phyloP scores from a whole-genome alignment of 2,113 vertebrate species.

The Xyliphius kryptos region DNA sequence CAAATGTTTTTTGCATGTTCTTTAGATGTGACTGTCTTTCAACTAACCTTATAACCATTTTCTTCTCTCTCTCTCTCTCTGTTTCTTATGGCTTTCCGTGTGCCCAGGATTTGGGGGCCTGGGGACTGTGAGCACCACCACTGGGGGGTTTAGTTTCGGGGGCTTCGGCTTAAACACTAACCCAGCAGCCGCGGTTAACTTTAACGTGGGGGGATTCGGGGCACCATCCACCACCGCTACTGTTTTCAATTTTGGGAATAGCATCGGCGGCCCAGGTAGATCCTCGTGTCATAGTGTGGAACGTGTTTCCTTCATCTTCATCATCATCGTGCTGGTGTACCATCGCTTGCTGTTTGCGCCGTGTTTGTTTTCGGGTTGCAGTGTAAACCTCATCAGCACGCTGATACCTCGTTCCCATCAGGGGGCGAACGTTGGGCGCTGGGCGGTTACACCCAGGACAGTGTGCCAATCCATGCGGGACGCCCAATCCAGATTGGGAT shows the following conservation, averaged over 20 bases:
- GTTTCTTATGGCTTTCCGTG: slow-evolving; percentile 60
- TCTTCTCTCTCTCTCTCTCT: slow-evolving; percentile 49
- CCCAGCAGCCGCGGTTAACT: slow-evolving; percentile 84
- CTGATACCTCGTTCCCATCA: too few species aligned
- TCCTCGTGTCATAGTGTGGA: background rate
- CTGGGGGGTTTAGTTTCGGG: slow-evolving; percentile 98
- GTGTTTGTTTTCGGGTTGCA: too few species aligned
- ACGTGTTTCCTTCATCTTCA: background rate
- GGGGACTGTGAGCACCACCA: slow-evolving; percentile 83
- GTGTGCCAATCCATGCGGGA: too few species aligned
- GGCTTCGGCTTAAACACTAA: slow-evolving; percentile 94
- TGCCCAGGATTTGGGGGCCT: slow-evolving; percentile 96
- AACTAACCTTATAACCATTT: background rate
- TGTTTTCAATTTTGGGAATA: slow-evolving; percentile 97
- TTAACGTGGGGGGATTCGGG: slow-evolving; percentile 95
- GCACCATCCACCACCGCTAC: slow-evolving; percentile 83
- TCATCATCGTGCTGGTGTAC: background rate
- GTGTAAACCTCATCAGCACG: too few species aligned
- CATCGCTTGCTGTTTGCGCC: too few species aligned
- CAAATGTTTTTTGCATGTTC: too few species aligned
- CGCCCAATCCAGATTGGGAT: too few species aligned
- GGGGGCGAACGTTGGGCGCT: too few species aligned
- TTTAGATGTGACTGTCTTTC: background rate
- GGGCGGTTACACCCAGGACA: too few species aligned
- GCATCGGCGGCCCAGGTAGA: slow-evolving; percentile 95